Percentiles rank a stretch among this genome's conserved stretches.
These are phyloP conservation scores for Geodia barretti DNA, from an alignment of 37 sponge, comb jelly and placozoan species.

Conservation along the genomic window DNA sequence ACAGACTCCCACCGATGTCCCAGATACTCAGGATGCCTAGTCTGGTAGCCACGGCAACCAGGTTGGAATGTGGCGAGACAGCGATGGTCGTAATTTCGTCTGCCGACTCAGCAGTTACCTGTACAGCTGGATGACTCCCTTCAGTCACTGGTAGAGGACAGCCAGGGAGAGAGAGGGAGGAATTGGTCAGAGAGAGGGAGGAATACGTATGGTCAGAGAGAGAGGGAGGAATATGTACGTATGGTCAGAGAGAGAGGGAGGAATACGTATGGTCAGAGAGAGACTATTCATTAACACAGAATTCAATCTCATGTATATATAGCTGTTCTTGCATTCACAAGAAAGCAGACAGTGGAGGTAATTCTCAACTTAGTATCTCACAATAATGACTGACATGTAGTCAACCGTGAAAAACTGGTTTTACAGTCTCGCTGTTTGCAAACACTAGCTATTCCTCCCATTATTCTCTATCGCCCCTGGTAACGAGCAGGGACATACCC, in stretches of 20 bases:
- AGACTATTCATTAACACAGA: too few relatives aligned
- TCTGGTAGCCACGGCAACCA: conserved; percentile 35
- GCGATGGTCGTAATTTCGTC: conserved; percentile 1
- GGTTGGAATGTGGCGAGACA: conserved; percentile 10
- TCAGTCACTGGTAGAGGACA: conserved; percentile 13
- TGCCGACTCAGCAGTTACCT: not conserved
- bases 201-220: too few relatives aligned
- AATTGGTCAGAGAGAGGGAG: too few relatives aligned
- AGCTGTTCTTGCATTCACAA: not conserved
- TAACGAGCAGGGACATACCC: too few relatives aligned
- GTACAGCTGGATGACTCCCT: conserved; percentile 45
- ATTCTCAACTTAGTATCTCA: not conserved
- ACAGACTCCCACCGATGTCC: conserved; percentile 33
- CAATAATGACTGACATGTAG: not conserved
- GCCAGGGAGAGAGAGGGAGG: too few relatives aligned
- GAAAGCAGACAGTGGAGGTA: not conserved
- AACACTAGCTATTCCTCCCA: not conserved
- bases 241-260: too few relatives aligned
- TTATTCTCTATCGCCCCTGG: too few relatives aligned
- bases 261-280: too few relatives aligned
- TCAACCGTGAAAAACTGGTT: too few relatives aligned
- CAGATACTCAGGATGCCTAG: conserved; percentile 26
- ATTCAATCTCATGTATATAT: not conserved
- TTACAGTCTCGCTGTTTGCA: not conserved
- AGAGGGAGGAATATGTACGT: too few relatives aligned